A percentile compares a stretch with the other conserved stretches of the same genome.
phyloP scores from a whole-genome alignment of 2,888 invertebrate genomes.

The Dynastes tityus region DNA sequence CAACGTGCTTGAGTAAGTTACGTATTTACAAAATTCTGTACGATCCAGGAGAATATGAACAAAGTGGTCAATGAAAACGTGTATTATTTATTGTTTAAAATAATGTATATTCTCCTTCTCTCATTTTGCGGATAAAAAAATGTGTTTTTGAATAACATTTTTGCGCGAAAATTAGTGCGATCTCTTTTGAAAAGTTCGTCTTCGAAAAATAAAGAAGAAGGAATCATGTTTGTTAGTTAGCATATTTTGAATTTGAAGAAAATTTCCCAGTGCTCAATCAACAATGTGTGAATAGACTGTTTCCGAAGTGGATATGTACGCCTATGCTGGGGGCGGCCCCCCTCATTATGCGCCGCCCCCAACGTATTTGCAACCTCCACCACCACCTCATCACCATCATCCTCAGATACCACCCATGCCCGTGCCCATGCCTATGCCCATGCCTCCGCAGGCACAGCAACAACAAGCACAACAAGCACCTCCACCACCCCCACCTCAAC shows the following conservation, averaged over 20 bases:
- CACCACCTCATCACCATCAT: conserved; percentile 67
- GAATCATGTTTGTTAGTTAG: not conserved
- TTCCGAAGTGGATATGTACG: conserved; percentile 69
- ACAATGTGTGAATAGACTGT: conserved; percentile 25
- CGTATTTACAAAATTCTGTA: not conserved
- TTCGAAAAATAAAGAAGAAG: not conserved
- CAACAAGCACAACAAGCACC: conserved; percentile 56
- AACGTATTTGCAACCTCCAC: conserved; percentile 69
- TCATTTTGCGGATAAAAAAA: not conserved
- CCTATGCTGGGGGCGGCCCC: conserved; percentile 71
- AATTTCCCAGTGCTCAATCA: not conserved
- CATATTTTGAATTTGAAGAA: too few relatives aligned
- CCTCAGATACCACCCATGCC: conserved; percentile 61
- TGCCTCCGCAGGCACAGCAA: conserved; percentile 60
- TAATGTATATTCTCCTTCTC: not conserved
- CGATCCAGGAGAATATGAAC: not conserved
- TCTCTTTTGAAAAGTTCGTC: not conserved
- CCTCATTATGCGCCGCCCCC: conserved; percentile 71
- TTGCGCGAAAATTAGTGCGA: not conserved
- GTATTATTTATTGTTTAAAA: not conserved
- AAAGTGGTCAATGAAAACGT: conserved; percentile 2
- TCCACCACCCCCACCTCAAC: conserved; percentile 47
- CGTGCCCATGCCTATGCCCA: conserved; percentile 61
- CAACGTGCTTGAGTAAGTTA: conserved; percentile 46
- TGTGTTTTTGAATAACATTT: not conserved